Conservation (phyloP, 2,113 vertebrate species). For the Gallinago media region DNA sequence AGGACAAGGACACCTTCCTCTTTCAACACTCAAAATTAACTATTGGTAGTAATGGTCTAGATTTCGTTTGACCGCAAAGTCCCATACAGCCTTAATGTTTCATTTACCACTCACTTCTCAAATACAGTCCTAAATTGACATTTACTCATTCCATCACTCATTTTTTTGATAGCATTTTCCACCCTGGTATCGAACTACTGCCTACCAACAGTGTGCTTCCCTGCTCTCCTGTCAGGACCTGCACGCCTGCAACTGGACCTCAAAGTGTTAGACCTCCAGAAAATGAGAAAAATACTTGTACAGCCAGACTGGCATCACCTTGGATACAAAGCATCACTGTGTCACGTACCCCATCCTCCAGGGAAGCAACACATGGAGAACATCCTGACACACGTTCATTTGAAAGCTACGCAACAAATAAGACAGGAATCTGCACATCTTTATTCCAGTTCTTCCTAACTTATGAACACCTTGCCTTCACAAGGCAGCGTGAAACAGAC, state of each 20-base stretch:
- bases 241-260: rapidly evolving
- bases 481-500: neutral
- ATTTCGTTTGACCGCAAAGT: neutral
- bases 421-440: neutral
- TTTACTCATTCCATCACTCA: neutral
- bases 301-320: neutral
- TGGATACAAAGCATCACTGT: neutral
- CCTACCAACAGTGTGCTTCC: neutral
- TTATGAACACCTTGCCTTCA: neutral
- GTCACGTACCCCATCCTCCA: neutral
- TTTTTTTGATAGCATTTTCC: neutral
- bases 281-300: neutral
- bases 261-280: neutral
- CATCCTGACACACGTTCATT: rapidly evolving
- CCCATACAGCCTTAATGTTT: neutral
- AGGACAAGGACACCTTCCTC: neutral
- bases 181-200: neutral
- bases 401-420: neutral
- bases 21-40: neutral
- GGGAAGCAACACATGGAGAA: neutral
- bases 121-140: neutral
- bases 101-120: neutral
- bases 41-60: neutral
- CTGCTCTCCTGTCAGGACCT: neutral
- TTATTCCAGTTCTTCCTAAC: neutral